Evolutionary conservation across 1,140 invertebrate genomes (phyloP).

Genomic region (Polypedilum vanderplanki): DNA sequence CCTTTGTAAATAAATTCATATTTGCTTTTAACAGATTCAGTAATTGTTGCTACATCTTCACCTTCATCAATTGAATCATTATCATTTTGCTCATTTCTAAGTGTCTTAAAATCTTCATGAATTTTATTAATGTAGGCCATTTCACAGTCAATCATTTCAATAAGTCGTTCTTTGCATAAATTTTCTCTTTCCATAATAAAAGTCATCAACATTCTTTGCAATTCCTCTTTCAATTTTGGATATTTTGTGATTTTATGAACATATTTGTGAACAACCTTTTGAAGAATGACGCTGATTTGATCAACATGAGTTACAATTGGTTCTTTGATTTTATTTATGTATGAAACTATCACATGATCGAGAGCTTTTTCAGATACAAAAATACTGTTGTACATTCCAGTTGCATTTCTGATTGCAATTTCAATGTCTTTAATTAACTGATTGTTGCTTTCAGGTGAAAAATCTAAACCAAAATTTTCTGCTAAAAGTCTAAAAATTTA

Average conservation of each 20-base stretch:
- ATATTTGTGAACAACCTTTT: constrained; percentile 88
- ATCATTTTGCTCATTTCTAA: constrained; percentile 91
- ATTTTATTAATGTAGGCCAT: constrained; percentile 99
- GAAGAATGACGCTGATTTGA: constrained; percentile 90
- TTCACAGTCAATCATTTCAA: constrained; percentile 92
- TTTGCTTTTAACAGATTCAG: too few species aligned
- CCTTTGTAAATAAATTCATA: too few species aligned
- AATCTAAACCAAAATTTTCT: constrained; percentile 98
- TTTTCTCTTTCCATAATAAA: constrained; percentile 91
- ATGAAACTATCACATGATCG: constrained; percentile 98
- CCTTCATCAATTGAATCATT: constrained; percentile 44
- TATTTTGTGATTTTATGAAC: constrained; percentile 88
- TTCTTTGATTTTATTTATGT: constrained; percentile 92
- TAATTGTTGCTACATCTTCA: too few species aligned
- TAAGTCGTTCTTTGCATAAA: constrained; percentile 91
- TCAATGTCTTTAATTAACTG: constrained; percentile 95
- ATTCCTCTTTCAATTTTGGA: constrained; percentile 94
- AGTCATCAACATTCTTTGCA: constrained; percentile 92
- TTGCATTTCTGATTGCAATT: constrained; percentile 98
- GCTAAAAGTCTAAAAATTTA: constrained; percentile 84
- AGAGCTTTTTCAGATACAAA: constrained; percentile 99
- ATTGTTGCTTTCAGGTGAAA: constrained; percentile 77
- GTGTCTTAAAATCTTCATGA: constrained; percentile 99
- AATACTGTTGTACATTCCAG: constrained; percentile 87
- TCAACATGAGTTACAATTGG: constrained; percentile 97